phyloP scores from a whole-genome alignment of 2,797 vertebrate genomes.

The Danio albolineatus region DNA sequence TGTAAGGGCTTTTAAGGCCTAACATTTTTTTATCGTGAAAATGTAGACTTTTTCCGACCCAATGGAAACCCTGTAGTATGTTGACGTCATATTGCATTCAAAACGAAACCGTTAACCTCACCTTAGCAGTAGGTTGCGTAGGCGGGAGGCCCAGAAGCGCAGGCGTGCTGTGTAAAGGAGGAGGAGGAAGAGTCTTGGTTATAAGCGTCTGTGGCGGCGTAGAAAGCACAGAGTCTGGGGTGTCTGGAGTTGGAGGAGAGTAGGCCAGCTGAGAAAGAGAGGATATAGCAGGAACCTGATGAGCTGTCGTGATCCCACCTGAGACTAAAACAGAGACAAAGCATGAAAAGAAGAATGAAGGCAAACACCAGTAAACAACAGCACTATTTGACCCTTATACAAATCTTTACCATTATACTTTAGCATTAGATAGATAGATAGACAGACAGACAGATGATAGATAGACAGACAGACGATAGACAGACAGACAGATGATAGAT shows the following conservation, averaged over 20 bases:
- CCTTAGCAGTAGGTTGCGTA: slow-evolving; percentile 86
- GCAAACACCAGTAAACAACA: background rate
- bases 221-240: slow-evolving; percentile 86
- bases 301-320: slow-evolving; percentile 84
- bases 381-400: background rate
- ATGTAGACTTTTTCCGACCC: no score
- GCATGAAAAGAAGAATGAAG: background rate
- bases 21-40: no score
- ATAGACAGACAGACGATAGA: no score
- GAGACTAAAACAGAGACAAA: slow-evolving; percentile 56
- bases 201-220: slow-evolving; percentile 80
- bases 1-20: no score
- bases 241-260: slow-evolving; percentile 84
- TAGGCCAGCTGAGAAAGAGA: slow-evolving; percentile 87
- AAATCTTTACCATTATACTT: background rate
- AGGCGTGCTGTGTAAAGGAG: slow-evolving; percentile 67
- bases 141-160: slow-evolving; percentile 71
- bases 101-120: slow-evolving; percentile 57
- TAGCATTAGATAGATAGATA: no score
- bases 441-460: no score
- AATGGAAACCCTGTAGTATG: background rate
- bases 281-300: slow-evolving; percentile 90
- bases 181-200: slow-evolving; percentile 76
- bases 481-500: no score
- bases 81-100: background rate